Evolutionary conservation across 2,113 vertebrate species (phyloP), one percentile per base, ranked within the genome.

Genomic region (Burhinus bistriatus): DNA sequence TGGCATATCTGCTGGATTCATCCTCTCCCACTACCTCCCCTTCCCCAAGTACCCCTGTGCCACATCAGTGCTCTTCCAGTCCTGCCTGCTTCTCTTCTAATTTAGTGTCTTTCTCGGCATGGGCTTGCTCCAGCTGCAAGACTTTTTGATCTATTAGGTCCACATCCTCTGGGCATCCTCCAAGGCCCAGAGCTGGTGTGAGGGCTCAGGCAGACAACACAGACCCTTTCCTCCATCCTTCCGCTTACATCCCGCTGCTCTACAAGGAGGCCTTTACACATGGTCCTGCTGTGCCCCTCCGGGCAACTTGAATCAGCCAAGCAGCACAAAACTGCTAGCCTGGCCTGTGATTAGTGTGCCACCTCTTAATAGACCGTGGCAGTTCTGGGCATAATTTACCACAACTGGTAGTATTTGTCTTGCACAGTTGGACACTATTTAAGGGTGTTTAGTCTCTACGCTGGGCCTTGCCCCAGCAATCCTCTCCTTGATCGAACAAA

Each of bases 401-500:
- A 93, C 21, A 40, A 89, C 71, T 5, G 2, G 62, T 49, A 68
- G 12, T 25, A 83, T 57, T 81, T 89, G 85, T 92, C 88, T 76
- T 93, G 87, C 84, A 77, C 72, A 55, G 42, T 84, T 61, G 83
- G 69, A 83, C 85, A 80, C 9, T 23, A 77, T 83, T 81, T 59
- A 90, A 80, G 44, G 51, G 36, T 55, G 57, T 94, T 95, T 62
- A 89, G n/a, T 79, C 42, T 72, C 51, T 59, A 36, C 8, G 49
- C 26, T 66, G 76, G 82, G 72, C 83, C 80, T 72, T 88, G 87
- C 87, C 88, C 86, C 89, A 87, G 72, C 72, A 72, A 75, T 75
- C 88, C 94, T 86, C 94, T 94, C 81, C 93, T 84, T 52, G 26
- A 95, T 40, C 0, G 15, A 93, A 90, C 45, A 92, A 95, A 94